Base-by-base conservation (phyloP, 2,113 vertebrate genomes). In the Marmota monax region DNA sequence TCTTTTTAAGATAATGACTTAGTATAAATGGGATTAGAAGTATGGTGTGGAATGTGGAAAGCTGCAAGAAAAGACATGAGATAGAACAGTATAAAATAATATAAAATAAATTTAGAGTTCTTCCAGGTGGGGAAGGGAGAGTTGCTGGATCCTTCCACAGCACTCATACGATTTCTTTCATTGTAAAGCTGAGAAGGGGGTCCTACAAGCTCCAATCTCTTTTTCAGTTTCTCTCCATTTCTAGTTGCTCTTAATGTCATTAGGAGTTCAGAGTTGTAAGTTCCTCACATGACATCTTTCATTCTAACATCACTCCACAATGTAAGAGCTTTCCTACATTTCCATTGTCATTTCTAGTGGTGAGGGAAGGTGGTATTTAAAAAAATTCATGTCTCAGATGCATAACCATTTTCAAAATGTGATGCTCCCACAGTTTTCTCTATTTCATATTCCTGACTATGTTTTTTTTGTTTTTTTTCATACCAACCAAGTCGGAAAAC, bases 191-290 rank as follows among this genome's bases (percentile, higher is more conserved):
- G 20, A 34, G 13, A 84, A n/a, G 8, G 25, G 20, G 72, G 4
- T 39, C 17, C n/a, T 69, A 10, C 0, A 3, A 32, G 5, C 5
- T 70, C 53, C 1, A 1, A 51, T 7, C 18, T 56, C 3, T 53
- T 23, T 74, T 92, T 45, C n/a, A 87, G 37, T 84, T 82, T 90
- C 69, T 48, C 17, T 14, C 4, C 32, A 45, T 48, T 96, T 88
- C 61, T 32, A 72, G 6, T 51, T 63, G 14, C 34, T 58, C 27
- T 6, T 18, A 17, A 58, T 14, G 23, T 58, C 88, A 69, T 82
- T 42, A 92, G 32, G 70, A 58, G 56, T 32, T 80, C 53, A 72
- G n/a, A 90, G 32, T n/a, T 32, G 74, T 10, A 45, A 70, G 61
- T 90, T 78, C 45, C 83, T 69, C 23, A 48, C 0, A 39, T 39